Percentiles rank a stretch among this genome's conserved stretches.
Evolutionary conservation across 1,140 invertebrate genomes (phyloP).

Genomic region (Caerostris darwini): DNA sequence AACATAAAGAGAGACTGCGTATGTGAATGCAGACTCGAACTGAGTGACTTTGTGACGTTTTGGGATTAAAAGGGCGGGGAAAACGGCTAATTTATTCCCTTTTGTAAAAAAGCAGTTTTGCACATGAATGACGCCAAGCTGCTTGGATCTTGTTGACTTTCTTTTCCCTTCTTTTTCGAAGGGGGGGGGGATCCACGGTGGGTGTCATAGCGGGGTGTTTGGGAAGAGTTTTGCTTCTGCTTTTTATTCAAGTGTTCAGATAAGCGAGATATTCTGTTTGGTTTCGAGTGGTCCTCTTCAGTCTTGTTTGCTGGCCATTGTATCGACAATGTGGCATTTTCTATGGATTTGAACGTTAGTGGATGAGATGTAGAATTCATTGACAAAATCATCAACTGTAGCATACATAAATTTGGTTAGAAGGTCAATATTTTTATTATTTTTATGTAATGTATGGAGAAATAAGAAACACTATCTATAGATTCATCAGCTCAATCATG

Average conservation of each 20-base stretch:
- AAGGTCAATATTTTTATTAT: no score
- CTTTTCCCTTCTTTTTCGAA: background rate
- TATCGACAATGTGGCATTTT: no score
- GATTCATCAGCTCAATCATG: no score
- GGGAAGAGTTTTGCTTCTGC: background rate
- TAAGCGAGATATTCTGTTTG: background rate
- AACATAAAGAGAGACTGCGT: background rate
- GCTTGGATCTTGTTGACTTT: constrained; percentile 42
- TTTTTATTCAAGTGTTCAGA: constrained; percentile 3
- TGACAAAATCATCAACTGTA: no score
- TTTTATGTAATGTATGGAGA: no score
- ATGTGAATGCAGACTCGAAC: background rate
- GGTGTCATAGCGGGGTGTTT: no score
- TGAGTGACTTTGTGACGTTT: constrained; percentile 66
- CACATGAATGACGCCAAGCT: constrained; percentile 59
- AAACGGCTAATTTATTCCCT: constrained; percentile 51
- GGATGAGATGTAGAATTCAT: no score
- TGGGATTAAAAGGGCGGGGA: constrained; percentile 68
- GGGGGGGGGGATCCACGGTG: no score
- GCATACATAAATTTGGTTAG: no score
- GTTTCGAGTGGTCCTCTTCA: background rate
- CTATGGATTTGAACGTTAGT: no score
- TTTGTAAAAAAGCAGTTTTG: constrained; percentile 57
- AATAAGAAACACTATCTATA: no score
- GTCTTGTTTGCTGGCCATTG: background rate